Evolutionary conservation across 1,140 invertebrate species (phyloP).

Genomic region (Mercenaria mercenaria): DNA sequence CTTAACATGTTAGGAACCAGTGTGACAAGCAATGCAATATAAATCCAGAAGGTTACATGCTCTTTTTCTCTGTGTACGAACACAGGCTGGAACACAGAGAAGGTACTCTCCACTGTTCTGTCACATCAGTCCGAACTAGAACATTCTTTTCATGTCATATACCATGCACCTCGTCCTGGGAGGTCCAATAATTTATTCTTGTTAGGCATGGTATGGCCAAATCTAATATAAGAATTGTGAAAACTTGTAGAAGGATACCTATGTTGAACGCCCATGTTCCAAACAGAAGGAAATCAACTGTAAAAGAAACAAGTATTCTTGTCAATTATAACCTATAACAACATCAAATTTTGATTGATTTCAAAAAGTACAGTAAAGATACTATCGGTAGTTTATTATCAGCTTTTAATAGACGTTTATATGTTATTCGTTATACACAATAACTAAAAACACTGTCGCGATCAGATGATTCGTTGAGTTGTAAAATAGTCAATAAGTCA

Average conservation of each 20-base stretch:
- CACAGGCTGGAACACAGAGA: not conserved
- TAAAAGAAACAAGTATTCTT: too few relatives aligned
- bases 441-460: too few relatives aligned
- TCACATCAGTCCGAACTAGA: not conserved
- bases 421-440: too few relatives aligned
- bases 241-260: not conserved
- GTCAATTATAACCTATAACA: too few relatives aligned
- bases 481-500: too few relatives aligned
- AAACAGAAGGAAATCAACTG: not conserved
- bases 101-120: not conserved
- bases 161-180: not conserved
- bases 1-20: not conserved
- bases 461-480: too few relatives aligned
- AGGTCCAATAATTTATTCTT: not conserved
- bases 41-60: not conserved
- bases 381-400: too few relatives aligned
- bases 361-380: too few relatives aligned
- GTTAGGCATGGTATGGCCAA: not conserved
- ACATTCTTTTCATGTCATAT: constrained; percentile 1
- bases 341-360: too few relatives aligned
- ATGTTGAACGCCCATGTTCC: not conserved
- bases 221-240: not conserved
- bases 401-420: too few relatives aligned
- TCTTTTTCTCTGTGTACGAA: not conserved
- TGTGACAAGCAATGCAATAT: not conserved